Evolutionary conservation across 2,888 invertebrate genomes (phyloP).

Genomic region (Papilio demoleus): DNA sequence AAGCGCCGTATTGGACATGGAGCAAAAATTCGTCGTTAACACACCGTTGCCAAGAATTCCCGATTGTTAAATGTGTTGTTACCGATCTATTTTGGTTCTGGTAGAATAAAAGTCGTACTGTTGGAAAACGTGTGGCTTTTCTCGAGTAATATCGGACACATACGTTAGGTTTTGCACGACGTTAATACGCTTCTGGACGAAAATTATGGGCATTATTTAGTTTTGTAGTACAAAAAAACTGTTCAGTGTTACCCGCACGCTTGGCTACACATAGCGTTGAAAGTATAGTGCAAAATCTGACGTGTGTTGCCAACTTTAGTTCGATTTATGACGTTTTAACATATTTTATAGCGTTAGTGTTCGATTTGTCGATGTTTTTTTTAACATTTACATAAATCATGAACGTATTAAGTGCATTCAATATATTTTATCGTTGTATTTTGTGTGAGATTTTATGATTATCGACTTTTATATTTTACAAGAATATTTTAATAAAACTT

Average conservation of each 20-base stretch:
- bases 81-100: constrained; percentile 54
- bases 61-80: constrained; percentile 54
- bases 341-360: constrained; percentile 18
- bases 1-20: constrained; percentile 42
- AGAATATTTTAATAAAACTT: not conserved
- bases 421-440: constrained; percentile 9
- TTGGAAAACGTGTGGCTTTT: constrained; percentile 44
- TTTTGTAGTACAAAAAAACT: too few relatives aligned
- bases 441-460: constrained; percentile 3
- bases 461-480: constrained; percentile 9
- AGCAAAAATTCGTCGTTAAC: constrained; percentile 44
- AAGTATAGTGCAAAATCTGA: not conserved
- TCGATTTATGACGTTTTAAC: constrained; percentile 12
- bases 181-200: not conserved
- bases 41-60: constrained; percentile 66
- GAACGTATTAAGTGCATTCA: not conserved
- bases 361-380: constrained; percentile 1
- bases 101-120: constrained; percentile 47
- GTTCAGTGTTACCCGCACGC: too few relatives aligned
- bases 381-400: constrained; percentile 3
- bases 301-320: not conserved
- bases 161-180: not conserved
- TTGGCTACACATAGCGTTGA: not conserved
- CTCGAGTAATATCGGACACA: constrained; percentile 25
- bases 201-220: too few relatives aligned